Conservation (phyloP, 2,113 vertebrate species). For the Nipponia nippon region DNA sequence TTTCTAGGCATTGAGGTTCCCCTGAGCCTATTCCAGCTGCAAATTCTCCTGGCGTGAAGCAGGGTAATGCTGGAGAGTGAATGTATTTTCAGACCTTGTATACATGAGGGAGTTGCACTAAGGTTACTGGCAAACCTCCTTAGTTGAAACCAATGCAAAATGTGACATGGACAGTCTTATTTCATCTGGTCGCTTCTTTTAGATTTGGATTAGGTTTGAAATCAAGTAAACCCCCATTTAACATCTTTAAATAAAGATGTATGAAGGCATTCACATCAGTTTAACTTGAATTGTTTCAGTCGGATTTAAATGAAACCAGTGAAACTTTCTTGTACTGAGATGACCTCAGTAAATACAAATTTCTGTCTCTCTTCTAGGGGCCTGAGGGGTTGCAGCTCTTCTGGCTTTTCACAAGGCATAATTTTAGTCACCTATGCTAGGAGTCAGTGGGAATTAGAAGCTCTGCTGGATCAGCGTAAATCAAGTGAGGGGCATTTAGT, state of each 20-base stretch:
- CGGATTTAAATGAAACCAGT: background rate
- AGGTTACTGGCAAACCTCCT: slow-evolving; percentile 29
- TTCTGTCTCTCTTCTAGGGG: background rate
- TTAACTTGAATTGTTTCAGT: slow-evolving; percentile 46
- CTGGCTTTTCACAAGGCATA: background rate
- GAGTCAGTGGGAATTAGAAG: background rate
- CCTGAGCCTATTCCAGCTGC: slow-evolving; percentile 27
- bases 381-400: background rate
- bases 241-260: slow-evolving; percentile 44
- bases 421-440: background rate
- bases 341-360: slow-evolving; percentile 20
- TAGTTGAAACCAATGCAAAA: slow-evolving; percentile 13
- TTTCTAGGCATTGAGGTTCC: background rate
- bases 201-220: slow-evolving; percentile 34
- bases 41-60: background rate
- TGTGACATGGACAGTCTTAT: background rate
- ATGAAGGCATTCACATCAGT: slow-evolving; percentile 1
- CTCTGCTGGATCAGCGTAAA: background rate
- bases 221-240: slow-evolving; percentile 27
- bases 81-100: slow-evolving; percentile 32
- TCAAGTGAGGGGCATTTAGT: background rate
- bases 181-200: slow-evolving; percentile 11
- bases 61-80: background rate
- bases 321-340: background rate
- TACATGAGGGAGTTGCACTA: background rate